Evolutionary conservation across 1,140 invertebrate species (phyloP).

Genomic region (Orchestia grillus): DNA sequence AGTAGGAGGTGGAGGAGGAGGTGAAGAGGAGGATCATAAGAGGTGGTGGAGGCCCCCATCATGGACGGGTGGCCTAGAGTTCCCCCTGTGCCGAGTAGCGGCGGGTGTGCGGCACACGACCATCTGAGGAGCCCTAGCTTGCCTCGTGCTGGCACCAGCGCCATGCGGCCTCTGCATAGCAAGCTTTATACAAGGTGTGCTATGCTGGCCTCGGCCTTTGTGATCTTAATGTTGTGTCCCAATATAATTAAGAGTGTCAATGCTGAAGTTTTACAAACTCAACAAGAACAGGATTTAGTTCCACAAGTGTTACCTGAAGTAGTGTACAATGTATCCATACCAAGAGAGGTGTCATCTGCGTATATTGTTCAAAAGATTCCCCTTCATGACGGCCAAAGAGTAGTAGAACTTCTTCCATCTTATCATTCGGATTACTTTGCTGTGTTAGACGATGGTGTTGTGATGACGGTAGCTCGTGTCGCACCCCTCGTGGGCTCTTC

Average conservation of each 20-base stretch:
- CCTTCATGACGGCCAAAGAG: slow-evolving; percentile 47
- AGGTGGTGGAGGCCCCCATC: slow-evolving; percentile 17
- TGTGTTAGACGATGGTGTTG: slow-evolving; percentile 47
- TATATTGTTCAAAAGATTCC: slow-evolving; percentile 52
- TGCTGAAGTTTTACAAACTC: slow-evolving; percentile 42
- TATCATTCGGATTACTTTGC: slow-evolving; percentile 53
- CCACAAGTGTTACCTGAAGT: slow-evolving; percentile 46
- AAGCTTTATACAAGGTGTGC: slow-evolving; percentile 7
- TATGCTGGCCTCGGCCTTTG: neutral
- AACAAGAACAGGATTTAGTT: slow-evolving; percentile 15
- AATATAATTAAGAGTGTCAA: slow-evolving; percentile 37
- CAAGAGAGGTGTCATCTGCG: slow-evolving; percentile 45
- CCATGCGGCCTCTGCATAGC: neutral
- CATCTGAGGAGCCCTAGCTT: neutral
- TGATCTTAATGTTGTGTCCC: slow-evolving; percentile 54
- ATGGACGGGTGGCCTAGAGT: slow-evolving; percentile 54
- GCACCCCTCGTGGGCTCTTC: neutral
- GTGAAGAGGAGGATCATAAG: slow-evolving; percentile 18
- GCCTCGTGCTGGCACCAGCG: neutral
- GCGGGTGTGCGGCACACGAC: neutral
- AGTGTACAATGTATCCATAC: slow-evolving; percentile 56
- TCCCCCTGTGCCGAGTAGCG: slow-evolving; percentile 26
- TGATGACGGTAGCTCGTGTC: slow-evolving; percentile 38
- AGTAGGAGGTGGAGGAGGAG: slow-evolving; percentile 36
- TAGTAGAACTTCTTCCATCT: slow-evolving; percentile 50